Evolutionary conservation across 1,140 invertebrate species (phyloP).

Genomic region (Druon quercuslanigerum): DNA sequence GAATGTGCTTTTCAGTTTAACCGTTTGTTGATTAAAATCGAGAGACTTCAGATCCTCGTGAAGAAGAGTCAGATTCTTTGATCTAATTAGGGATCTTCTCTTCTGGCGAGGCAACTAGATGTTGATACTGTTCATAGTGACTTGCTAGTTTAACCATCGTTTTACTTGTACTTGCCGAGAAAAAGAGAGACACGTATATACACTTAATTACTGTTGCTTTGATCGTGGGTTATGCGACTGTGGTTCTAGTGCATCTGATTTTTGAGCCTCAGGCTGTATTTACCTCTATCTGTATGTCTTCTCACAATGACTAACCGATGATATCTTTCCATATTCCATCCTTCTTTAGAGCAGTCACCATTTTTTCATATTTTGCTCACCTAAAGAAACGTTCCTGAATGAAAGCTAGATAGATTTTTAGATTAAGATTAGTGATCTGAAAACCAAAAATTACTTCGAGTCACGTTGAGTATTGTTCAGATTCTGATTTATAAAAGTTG

Average conservation of each 20-base stretch:
- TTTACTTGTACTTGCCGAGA: conserved; percentile 35
- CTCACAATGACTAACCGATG: conserved; percentile 27
- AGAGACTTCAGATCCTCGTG: neutral
- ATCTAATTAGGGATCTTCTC: neutral
- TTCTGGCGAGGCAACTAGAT: conserved; percentile 6
- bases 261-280: conserved; percentile 45
- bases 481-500: too few relatives aligned
- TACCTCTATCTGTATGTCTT: conserved; percentile 47
- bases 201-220: conserved; percentile 63
- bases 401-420: too few relatives aligned
- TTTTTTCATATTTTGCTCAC: neutral
- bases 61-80: neutral
- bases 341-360: neutral
- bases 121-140: neutral
- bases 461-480: too few relatives aligned
- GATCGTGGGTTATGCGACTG: conserved; percentile 61
- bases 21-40: neutral
- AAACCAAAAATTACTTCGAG: too few relatives aligned
- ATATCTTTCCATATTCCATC: neutral
- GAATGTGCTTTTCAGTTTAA: neutral
- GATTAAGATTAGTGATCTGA: too few relatives aligned
- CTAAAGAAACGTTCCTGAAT: too few relatives aligned
- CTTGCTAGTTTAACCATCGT: conserved; percentile 1
- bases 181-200: conserved; percentile 40
- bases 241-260: conserved; percentile 59